phyloP scores from a whole-genome alignment of 2,888 invertebrate species.

The Apamea monoglypha region DNA sequence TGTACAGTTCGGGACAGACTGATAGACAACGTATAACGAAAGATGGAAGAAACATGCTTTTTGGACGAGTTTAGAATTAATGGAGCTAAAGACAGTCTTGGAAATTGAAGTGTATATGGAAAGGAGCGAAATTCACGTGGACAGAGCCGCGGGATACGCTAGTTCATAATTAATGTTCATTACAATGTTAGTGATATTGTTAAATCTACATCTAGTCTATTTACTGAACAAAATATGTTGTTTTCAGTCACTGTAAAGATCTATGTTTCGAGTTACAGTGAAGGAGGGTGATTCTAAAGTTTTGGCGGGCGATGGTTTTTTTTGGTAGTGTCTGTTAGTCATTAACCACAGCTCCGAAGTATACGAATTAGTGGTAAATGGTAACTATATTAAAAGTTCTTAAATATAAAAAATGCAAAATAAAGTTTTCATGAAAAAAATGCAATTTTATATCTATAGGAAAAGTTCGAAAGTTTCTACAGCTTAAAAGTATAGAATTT shows the following conservation, averaged over 20 bases:
- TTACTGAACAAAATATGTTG: neutral
- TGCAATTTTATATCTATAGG: neutral
- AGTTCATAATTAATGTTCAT: neutral
- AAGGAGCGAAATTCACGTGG: neutral
- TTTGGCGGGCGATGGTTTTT: slow-evolving; percentile 40
- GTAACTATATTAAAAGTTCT: fast-evolving
- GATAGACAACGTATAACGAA: neutral
- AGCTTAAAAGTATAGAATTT: neutral
- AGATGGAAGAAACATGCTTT: neutral
- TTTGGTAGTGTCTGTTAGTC: slow-evolving; percentile 13
- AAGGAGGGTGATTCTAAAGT: neutral
- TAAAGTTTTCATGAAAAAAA: neutral
- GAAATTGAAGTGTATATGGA: neutral
- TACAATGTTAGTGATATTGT: neutral
- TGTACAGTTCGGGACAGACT: neutral
- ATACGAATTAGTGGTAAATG: neutral
- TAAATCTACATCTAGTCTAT: neutral
- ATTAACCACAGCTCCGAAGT: neutral
- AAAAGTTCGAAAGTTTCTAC: neutral
- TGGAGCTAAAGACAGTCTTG: neutral
- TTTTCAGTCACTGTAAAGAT: neutral
- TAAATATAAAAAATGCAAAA: fast-evolving
- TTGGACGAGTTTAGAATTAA: neutral
- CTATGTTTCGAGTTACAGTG: neutral
- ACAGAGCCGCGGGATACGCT: neutral